Conservation (phyloP, 2,113 vertebrate genomes). For the Verasper variegatus region DNA sequence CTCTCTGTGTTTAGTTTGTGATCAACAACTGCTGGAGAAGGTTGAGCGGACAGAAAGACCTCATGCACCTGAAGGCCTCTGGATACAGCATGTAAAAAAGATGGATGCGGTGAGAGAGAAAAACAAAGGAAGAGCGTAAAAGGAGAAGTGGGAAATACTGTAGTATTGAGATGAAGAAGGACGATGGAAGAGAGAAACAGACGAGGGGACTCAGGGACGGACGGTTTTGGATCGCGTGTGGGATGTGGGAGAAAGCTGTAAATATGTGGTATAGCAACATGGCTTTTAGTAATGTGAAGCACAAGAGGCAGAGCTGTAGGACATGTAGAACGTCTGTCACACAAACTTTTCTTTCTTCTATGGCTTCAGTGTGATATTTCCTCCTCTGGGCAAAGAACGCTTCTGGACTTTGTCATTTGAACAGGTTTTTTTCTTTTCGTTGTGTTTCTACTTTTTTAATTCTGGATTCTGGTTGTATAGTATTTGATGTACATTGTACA, state of each 20-base stretch:
- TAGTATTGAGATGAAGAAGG: conserved; percentile 20
- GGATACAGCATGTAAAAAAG: conserved; percentile 30
- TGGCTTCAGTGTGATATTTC: conserved; percentile 86
- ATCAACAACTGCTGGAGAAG: conserved; percentile 43
- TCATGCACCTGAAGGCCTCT: conserved; percentile 43
- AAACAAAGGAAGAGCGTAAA: conserved; percentile 5
- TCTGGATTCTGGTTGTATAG: conserved; percentile 94
- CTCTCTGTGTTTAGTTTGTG: conserved; percentile 80
- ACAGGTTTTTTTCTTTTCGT: conserved; percentile 51
- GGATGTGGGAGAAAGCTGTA: conserved; percentile 76
- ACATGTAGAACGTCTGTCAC: conserved; percentile 89
- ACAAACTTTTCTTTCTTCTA: conserved; percentile 87
- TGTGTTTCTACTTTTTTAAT: conserved; percentile 90
- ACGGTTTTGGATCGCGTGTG: conserved; percentile 24
- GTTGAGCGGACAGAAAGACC: conserved; percentile 42
- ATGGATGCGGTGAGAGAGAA: background rate
- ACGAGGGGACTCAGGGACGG: conserved; percentile 50
- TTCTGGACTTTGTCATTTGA: conserved; percentile 86
- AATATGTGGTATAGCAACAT: conserved; percentile 71
- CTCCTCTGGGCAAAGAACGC: conserved; percentile 90
- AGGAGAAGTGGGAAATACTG: background rate
- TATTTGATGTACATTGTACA: conserved; percentile 94
- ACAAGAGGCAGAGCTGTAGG: conserved; percentile 85
- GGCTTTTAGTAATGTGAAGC: conserved; percentile 82
- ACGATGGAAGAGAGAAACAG: conserved; percentile 35